phyloP scores from a whole-genome alignment of 2,888 invertebrate genomes.

The Agonopterix arenella region DNA sequence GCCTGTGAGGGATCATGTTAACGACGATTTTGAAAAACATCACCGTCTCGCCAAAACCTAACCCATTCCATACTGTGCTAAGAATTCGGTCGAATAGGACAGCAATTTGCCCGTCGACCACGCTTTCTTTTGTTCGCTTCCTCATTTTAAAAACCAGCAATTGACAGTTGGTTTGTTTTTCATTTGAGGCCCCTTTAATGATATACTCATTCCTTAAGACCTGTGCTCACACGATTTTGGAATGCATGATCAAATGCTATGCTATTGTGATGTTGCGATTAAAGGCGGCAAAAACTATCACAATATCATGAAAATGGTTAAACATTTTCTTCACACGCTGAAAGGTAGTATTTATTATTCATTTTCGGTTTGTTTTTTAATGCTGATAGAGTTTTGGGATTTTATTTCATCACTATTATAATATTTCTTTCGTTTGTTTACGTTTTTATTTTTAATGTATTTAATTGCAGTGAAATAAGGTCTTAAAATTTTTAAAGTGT shows the following conservation, averaged over 20 bases:
- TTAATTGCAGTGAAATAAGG: conserved; percentile 38
- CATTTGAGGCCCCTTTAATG: conserved; percentile 56
- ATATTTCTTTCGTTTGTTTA: conserved; percentile 14
- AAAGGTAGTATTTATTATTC: conserved; percentile 69
- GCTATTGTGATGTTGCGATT: conserved; percentile 48
- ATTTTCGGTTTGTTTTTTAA: conserved; percentile 53
- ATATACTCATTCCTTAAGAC: conserved; percentile 70
- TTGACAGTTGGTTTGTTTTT: conserved; percentile 34
- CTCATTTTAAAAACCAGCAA: no score
- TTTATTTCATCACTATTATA: conserved; percentile 32
- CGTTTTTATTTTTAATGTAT: conserved; percentile 16
- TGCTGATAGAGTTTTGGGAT: conserved; percentile 31
- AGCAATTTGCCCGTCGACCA: conserved; percentile 13
- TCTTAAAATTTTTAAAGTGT: conserved; percentile 37
- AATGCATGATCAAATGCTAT: conserved; percentile 61
- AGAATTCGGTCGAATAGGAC: conserved; percentile 44
- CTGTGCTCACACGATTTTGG: conserved; percentile 54
- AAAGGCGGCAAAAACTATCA: conserved; percentile 57
- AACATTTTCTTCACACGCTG: conserved; percentile 61
- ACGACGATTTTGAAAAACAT: conserved; percentile 71
- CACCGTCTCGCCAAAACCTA: conserved; percentile 70
- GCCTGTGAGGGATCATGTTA: conserved; percentile 76
- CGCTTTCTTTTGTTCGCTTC: conserved; percentile 54
- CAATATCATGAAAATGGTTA: conserved; percentile 64
- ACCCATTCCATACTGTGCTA: conserved; percentile 72